phyloP scores from a whole-genome alignment of 2,888 invertebrate genomes.

The Drosophila phalerata region DNA sequence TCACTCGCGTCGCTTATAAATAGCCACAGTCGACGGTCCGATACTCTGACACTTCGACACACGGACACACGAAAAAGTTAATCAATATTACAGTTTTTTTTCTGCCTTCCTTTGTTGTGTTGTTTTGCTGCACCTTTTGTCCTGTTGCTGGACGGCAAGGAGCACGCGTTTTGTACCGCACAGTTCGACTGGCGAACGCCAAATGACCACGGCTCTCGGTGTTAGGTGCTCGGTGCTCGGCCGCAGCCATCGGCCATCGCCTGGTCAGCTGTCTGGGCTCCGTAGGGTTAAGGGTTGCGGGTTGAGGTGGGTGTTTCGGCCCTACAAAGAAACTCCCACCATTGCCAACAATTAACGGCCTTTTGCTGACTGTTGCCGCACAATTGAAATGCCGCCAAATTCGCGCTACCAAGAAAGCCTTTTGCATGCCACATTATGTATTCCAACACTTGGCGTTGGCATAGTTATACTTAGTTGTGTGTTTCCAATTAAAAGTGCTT shows the following conservation, averaged over 20 bases:
- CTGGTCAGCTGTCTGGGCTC: constrained; percentile 47
- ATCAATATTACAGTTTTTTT: constrained; percentile 71
- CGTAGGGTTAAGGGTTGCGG: background rate
- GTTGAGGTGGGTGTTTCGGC: background rate
- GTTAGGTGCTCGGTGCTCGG: constrained; percentile 32
- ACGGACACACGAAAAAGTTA: constrained; percentile 53
- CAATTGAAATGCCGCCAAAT: constrained; percentile 58
- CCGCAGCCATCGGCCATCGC: constrained; percentile 48
- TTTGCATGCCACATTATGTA: constrained; percentile 61
- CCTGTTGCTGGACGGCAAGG: constrained; percentile 50
- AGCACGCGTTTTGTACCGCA: constrained; percentile 66
- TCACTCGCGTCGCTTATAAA: constrained; percentile 43
- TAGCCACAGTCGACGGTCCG: constrained; percentile 31
- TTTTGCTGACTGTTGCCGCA: constrained; percentile 50
- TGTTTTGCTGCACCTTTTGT: constrained; percentile 37
- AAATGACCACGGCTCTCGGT: constrained; percentile 81
- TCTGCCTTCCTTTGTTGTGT: constrained; percentile 31
- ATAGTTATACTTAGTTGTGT: background rate
- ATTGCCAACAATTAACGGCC: constrained; percentile 43
- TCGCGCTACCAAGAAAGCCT: constrained; percentile 32
- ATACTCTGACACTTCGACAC: background rate
- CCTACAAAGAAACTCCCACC: background rate
- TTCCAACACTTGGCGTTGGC: constrained; percentile 33
- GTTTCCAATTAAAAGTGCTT: constrained; percentile 70
- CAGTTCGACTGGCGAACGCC: constrained; percentile 78